Evolutionary conservation across 2,888 invertebrate species (phyloP).

Genomic region (Scotopteryx bipunctaria): DNA sequence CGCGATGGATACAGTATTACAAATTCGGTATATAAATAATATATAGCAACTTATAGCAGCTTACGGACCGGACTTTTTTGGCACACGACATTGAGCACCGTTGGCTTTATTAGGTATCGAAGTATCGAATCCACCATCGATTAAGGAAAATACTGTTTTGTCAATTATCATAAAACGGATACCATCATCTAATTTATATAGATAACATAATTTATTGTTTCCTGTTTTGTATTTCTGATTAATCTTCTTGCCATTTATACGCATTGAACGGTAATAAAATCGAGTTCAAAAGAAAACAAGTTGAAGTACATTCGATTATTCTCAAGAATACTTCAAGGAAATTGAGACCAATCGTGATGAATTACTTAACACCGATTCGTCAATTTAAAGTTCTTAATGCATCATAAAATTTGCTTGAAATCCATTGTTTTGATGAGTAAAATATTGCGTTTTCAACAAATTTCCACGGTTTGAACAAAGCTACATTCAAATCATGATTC

Average conservation of each 20-base stretch:
- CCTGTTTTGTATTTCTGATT: neutral
- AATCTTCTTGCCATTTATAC: neutral
- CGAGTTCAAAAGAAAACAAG: neutral
- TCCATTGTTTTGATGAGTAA: slow-evolving; percentile 1
- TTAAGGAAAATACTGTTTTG: slow-evolving; percentile 40
- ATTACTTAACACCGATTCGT: slow-evolving; percentile 20
- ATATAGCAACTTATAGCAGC: slow-evolving; percentile 45
- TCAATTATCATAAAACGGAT: neutral
- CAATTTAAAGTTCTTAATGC: slow-evolving; percentile 3
- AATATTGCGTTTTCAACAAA: slow-evolving; percentile 17
- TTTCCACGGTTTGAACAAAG: slow-evolving; percentile 21
- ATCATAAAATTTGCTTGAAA: neutral
- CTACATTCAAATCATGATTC: slow-evolving; percentile 45
- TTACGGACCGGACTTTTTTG: slow-evolving; percentile 59
- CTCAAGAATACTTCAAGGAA: slow-evolving; percentile 1
- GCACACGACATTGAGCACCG: slow-evolving; percentile 60
- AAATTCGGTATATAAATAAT: slow-evolving; percentile 31
- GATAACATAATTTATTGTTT: neutral
- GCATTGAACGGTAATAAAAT: slow-evolving; percentile 5
- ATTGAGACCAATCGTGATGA: slow-evolving; percentile 19
- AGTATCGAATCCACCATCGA: slow-evolving; percentile 41
- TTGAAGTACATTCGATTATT: neutral
- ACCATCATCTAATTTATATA: neutral
- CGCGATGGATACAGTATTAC: slow-evolving; percentile 40
- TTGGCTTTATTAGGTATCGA: slow-evolving; percentile 56